Percentiles rank a stretch among this genome's conserved stretches.
phyloP scores from a whole-genome alignment of 2,113 vertebrate genomes.

The Anarhynchus alexandrinus region DNA sequence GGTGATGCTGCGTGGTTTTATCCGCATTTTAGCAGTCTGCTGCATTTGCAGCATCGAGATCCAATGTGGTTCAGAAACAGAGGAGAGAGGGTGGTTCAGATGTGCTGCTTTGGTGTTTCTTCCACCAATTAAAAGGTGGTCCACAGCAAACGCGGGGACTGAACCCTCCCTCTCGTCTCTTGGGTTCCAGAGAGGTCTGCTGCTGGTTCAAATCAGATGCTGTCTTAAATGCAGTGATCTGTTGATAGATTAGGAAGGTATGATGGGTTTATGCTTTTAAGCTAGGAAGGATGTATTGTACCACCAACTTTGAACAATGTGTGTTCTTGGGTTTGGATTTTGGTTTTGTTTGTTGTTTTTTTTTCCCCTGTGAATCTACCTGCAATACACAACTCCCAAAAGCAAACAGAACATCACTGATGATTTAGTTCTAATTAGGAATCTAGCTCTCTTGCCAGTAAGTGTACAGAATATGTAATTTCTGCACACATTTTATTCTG shows the following conservation, averaged over 20 bases:
- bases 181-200: not conserved
- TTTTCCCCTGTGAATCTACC: not conserved
- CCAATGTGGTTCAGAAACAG: not conserved
- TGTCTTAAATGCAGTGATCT: not conserved
- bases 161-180: not conserved
- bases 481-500: not conserved
- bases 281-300: not conserved
- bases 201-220: not conserved
- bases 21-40: not conserved
- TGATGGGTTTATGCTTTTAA: not conserved
- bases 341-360: not conserved
- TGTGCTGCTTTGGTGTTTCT: not conserved
- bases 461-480: not conserved
- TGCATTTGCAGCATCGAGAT: not conserved
- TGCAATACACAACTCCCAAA: not conserved
- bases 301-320: not conserved
- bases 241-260: not conserved
- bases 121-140: not conserved
- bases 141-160: not conserved
- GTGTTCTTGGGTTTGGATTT: not conserved
- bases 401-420: not conserved
- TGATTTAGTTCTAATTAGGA: not conserved
- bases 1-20: not conserved
- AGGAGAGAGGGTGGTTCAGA: not conserved
- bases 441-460: not conserved